These are phyloP conservation scores for Branchinecta lynchi DNA, from an alignment of 1,140 invertebrate species.

Conservation along the genomic window DNA sequence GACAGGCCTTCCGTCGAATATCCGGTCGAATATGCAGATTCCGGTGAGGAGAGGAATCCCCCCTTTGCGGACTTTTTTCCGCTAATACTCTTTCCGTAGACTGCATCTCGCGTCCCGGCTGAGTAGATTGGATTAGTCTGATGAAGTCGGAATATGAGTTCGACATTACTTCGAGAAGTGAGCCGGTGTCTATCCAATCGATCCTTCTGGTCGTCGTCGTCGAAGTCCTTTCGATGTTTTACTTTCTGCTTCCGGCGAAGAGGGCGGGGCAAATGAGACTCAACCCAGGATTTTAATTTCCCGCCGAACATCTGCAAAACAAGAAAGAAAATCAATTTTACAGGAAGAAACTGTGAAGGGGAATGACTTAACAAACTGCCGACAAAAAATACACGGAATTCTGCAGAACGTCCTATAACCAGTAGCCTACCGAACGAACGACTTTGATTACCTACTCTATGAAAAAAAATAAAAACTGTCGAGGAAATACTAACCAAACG, in stretches of 20 bases:
- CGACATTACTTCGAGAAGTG: slow-evolving; percentile 2
- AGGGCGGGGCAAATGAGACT: background rate
- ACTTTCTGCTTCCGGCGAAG: background rate
- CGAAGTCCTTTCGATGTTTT: background rate
- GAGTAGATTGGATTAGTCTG: background rate
- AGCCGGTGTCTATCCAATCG: background rate
- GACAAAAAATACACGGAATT: too few species aligned
- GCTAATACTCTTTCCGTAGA: background rate
- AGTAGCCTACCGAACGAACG: too few species aligned
- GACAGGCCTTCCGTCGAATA: slow-evolving; percentile 17
- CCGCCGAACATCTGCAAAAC: background rate
- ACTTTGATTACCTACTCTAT: too few species aligned
- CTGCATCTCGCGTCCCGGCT: background rate
- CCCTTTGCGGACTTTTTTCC: background rate
- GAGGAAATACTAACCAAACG: too few species aligned
- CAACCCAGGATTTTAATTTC: background rate
- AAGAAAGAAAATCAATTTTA: background rate
- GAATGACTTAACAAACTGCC: too few species aligned
- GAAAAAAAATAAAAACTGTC: too few species aligned
- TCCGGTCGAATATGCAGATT: slow-evolving; percentile 20
- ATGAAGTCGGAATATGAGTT: slow-evolving; percentile 7
- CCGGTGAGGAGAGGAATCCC: slow-evolving; percentile 14
- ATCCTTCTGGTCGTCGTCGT: background rate
- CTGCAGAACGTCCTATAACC: too few species aligned
- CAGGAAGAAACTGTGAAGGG: too few species aligned